Evolutionary conservation across 1,140 invertebrate species (phyloP).

Genomic region (Steinernema feltiae): DNA sequence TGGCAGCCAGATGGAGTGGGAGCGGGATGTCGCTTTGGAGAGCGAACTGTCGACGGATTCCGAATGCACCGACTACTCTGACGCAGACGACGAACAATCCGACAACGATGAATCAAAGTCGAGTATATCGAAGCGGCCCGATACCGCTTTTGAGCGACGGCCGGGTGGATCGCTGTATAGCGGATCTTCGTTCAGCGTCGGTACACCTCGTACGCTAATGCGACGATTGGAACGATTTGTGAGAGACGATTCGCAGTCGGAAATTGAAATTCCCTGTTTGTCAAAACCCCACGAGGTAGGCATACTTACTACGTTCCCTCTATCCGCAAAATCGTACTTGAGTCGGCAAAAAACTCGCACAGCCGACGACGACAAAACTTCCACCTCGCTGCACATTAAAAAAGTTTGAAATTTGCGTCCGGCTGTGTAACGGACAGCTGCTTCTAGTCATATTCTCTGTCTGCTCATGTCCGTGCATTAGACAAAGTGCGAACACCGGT

Average conservation of each 20-base stretch:
- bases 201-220: background rate
- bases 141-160: background rate
- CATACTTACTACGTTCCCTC: background rate
- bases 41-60: background rate
- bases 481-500: too few relatives aligned
- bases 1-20: background rate
- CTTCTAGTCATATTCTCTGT: too few relatives aligned
- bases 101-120: constrained; percentile 6
- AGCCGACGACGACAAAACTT: too few relatives aligned
- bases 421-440: too few relatives aligned
- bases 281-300: background rate
- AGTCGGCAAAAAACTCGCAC: background rate
- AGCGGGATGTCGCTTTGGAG: background rate
- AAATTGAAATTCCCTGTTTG: constrained; percentile 3
- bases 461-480: too few relatives aligned
- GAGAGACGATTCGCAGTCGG: background rate
- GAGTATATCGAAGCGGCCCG: background rate
- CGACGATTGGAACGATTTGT: background rate
- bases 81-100: constrained; percentile 3
- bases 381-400: too few relatives aligned
- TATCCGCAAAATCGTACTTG: too few relatives aligned
- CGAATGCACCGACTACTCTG: background rate
- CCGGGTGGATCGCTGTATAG: background rate
- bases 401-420: too few relatives aligned
- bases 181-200: background rate